phyloP scores from a whole-genome alignment of 2,113 vertebrate genomes.

The Aix galericulata region DNA sequence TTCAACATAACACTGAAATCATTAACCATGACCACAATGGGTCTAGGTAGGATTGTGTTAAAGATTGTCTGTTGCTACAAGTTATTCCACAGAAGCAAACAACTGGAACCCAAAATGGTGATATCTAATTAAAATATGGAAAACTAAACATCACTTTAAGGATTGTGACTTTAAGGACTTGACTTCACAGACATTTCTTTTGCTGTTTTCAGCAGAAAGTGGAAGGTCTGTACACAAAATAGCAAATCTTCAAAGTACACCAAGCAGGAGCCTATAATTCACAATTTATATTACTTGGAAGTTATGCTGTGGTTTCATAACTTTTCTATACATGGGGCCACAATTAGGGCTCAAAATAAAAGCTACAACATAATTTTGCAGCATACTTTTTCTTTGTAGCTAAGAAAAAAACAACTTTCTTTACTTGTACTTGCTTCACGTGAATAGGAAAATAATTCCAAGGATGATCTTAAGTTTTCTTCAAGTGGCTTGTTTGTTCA shows the following conservation, averaged over 20 bases:
- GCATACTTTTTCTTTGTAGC: not conserved
- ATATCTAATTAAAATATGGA: not conserved
- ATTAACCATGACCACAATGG: not conserved
- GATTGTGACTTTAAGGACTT: not conserved
- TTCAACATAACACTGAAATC: not conserved
- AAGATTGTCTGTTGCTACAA: not conserved
- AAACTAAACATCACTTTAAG: not conserved
- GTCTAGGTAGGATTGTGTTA: not conserved
- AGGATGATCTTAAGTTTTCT: not conserved
- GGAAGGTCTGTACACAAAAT: not conserved
- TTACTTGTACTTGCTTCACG: not conserved
- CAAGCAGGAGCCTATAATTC: not conserved
- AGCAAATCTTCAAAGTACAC: not conserved
- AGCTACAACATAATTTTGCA: not conserved
- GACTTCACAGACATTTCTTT: not conserved
- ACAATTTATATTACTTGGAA: slow-evolving; percentile 35
- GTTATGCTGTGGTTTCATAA: not conserved
- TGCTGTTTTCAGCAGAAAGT: not conserved
- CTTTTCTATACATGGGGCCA: not conserved
- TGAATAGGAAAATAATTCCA: not conserved
- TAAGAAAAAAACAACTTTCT: not conserved
- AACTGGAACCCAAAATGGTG: not conserved
- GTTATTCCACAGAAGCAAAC: not conserved
- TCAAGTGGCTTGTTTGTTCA: not conserved
- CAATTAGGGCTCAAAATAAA: slow-evolving; percentile 32